Conservation (phyloP, 1,140 invertebrate genomes). For the Hycleus phaleratus region DNA sequence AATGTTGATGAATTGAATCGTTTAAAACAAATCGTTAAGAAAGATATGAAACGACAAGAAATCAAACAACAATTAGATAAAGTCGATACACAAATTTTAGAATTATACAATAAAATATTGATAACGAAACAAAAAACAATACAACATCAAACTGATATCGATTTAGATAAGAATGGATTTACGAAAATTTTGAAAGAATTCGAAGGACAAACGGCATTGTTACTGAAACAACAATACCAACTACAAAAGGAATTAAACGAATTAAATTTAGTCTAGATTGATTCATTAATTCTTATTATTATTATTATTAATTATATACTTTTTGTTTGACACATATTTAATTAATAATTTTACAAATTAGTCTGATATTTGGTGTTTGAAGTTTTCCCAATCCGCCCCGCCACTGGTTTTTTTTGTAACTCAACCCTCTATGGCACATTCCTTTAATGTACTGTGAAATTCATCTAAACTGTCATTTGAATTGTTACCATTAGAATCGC, state of each 20-base stretch:
- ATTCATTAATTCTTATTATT: neutral
- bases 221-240: slow-evolving; percentile 30
- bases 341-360: slow-evolving; percentile 9
- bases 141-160: slow-evolving; percentile 22
- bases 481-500: too few relatives aligned
- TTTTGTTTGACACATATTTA: slow-evolving; percentile 12
- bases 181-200: slow-evolving; percentile 25
- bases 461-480: too few relatives aligned
- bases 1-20: slow-evolving; percentile 60
- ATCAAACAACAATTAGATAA: slow-evolving; percentile 59
- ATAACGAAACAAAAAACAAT: slow-evolving; percentile 27
- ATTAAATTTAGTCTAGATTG: neutral
- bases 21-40: slow-evolving; percentile 50
- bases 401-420: too few relatives aligned
- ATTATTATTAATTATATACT: neutral
- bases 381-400: neutral
- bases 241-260: slow-evolving; percentile 2
- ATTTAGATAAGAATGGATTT: slow-evolving; percentile 25
- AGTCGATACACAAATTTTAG: slow-evolving; percentile 49
- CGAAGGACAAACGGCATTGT: slow-evolving; percentile 30
- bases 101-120: slow-evolving; percentile 34
- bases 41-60: slow-evolving; percentile 60
- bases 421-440: too few relatives aligned
- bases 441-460: too few relatives aligned
- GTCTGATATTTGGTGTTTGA: slow-evolving; percentile 13